A percentile compares a stretch with the other conserved stretches of the same genome.
These are phyloP conservation scores for Saguinus midas DNA, from an alignment of 2,113 vertebrate genomes.

Conservation along the genomic window DNA sequence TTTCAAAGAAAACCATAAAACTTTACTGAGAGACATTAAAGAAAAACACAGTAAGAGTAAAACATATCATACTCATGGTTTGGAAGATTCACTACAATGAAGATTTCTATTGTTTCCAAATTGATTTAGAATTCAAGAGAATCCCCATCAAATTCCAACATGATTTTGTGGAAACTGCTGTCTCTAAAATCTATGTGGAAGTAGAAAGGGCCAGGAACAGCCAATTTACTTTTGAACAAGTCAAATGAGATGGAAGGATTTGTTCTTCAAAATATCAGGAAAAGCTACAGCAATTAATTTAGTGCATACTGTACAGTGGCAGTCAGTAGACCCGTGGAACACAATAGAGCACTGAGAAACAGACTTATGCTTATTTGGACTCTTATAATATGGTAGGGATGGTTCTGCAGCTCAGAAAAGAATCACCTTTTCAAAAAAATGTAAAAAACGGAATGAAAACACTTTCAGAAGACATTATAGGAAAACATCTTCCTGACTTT, in stretches of 20 bases:
- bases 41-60: not conserved
- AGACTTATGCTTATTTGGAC: not conserved
- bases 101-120: not conserved
- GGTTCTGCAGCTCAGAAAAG: not conserved
- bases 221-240: not conserved
- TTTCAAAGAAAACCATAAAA: not conserved
- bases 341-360: not conserved
- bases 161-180: not conserved
- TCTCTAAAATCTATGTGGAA: not conserved
- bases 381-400: not conserved
- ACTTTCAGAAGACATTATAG: not conserved
- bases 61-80: not conserved
- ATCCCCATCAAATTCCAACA: not conserved
- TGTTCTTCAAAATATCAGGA: not conserved
- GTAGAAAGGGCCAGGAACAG: not conserved
- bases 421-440: not conserved
- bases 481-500: not conserved
- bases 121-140: not conserved
- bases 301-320: fast-evolving
- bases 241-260: not conserved
- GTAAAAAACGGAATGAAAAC: not conserved
- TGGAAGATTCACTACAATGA: not conserved
- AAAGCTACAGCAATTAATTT: not conserved
- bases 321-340: not conserved
- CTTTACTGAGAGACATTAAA: not conserved